Conservation (phyloP, 2,888 invertebrate species). For the Arge pagana region DNA sequence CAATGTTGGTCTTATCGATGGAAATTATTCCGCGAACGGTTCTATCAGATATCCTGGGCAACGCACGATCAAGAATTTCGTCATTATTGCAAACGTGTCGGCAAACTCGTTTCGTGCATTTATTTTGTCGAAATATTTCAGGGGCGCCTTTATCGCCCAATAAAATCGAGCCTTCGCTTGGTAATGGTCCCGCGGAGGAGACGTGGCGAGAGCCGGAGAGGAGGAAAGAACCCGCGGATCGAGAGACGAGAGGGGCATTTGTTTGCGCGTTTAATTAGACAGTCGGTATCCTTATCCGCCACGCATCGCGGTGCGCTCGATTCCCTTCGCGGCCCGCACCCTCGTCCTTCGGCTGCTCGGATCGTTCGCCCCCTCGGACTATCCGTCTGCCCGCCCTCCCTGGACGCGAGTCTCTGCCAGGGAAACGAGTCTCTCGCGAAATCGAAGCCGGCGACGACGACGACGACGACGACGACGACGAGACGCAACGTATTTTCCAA, state of each 20-base stretch:
- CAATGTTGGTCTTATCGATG: too few species aligned
- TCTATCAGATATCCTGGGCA: constrained; percentile 23
- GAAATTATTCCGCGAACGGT: constrained; percentile 15
- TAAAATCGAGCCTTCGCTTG: constrained; percentile 26
- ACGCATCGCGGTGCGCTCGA: constrained; percentile 33
- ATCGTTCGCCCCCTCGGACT: constrained; percentile 15
- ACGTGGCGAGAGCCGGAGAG: constrained; percentile 15
- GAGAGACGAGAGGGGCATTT: constrained; percentile 37
- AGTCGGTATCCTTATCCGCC: constrained; percentile 38
- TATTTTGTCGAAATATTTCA: constrained; percentile 26
- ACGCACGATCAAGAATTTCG: constrained; percentile 26
- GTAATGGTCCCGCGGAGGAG: constrained; percentile 26
- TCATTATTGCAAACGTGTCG: constrained; percentile 26
- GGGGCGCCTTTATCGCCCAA: constrained; percentile 24
- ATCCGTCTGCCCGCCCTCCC: constrained; percentile 25
- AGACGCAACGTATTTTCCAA: too few species aligned
- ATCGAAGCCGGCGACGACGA: too few species aligned
- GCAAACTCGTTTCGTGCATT: constrained; percentile 26
- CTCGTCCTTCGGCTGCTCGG: constrained; percentile 24
- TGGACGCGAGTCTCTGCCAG: constrained; percentile 9
- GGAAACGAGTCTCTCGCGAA: too few species aligned
- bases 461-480: too few species aligned
- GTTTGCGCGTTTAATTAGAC: constrained; percentile 41
- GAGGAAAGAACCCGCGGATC: constrained; percentile 18
- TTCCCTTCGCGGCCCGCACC: constrained; percentile 33